Evolutionary conservation across 2,113 vertebrate genomes (phyloP), one percentile per base, ranked within the genome.

Genomic region (Odocoileus virginianus): DNA sequence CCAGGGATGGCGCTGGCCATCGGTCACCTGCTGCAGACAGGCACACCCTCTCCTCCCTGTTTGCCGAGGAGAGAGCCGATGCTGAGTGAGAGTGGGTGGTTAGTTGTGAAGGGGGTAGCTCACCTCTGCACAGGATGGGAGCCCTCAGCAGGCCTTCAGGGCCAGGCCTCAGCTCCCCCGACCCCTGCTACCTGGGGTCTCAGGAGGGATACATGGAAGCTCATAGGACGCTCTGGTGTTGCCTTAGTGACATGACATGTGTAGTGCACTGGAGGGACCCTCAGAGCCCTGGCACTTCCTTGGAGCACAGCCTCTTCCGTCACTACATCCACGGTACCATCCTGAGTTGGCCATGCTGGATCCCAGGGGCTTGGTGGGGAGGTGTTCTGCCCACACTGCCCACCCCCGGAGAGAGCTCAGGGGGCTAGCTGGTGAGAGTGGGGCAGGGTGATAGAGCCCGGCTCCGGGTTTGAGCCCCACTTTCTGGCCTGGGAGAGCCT

Each of bases 241-340:
- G 5, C 54, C 78, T 71, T 12, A 30, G 16, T 2, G 6, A 4
- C 28, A 1, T 0, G 0, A 8, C 3, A 36, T 1, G 27, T 30
- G n/a, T 40, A 28, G 87, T 4, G 3, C 1, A 0, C 3, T 2
- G 17, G 1, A 1, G 2, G 33, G 17, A 40, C 33, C 23, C 27
- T 25, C 0, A 1, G 25, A 21, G 16, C 8, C 7, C 58, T 19
- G 17, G 83, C 0, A 0, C 6, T 43, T 36, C 57, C 45, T 3
- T 10, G 33, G 61, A 47, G n/a, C n/a, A 0, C 25, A 9, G 55
- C 36, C 30, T 25, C 11, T 3, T 27, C 61, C 12, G 2, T 71
- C n/a, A 1, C 14, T 3, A 1, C 5, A 16, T 4, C 14, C 7
- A 1, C 0, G 6, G 61, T 5, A n/a, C 19, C 11, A 2, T 21